Evolutionary conservation across 2,113 vertebrate genomes (phyloP).

Genomic region (Accipiter cooperii): DNA sequence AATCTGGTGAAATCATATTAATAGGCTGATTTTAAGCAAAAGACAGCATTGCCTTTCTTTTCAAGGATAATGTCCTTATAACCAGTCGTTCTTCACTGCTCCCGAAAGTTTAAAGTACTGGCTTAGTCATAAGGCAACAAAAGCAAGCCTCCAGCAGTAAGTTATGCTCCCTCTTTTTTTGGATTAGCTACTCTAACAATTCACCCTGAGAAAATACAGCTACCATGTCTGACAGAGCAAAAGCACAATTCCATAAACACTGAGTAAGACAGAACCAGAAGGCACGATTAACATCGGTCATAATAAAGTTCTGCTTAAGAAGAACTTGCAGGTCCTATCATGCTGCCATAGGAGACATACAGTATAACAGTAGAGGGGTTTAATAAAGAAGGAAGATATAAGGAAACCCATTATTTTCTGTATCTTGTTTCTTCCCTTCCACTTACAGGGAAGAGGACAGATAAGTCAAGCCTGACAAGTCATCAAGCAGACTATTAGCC

Average conservation of each 20-base stretch:
- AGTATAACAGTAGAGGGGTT: not conserved
- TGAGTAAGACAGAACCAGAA: not conserved
- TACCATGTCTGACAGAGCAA: not conserved
- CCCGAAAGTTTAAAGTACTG: not conserved
- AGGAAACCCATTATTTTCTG: not conserved
- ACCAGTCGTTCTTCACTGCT: not conserved
- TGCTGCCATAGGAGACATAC: not conserved
- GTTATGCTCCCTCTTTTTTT: not conserved
- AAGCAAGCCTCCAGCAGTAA: not conserved
- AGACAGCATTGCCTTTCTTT: not conserved
- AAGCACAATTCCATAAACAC: not conserved
- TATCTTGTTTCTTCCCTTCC: not conserved
- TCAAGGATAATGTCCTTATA: not conserved
- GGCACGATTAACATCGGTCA: not conserved
- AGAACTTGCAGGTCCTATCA: not conserved
- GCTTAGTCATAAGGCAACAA: not conserved
- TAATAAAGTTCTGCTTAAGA: not conserved
- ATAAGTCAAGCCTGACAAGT: not conserved
- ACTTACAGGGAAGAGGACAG: not conserved
- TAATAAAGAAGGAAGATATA: not conserved
- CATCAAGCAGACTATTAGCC: not conserved
- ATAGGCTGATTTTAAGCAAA: not conserved
- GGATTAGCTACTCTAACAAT: not conserved
- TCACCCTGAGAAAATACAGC: not conserved
- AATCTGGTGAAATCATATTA: not conserved